Evolutionary conservation across 2,113 vertebrate species (phyloP), one percentile per base, ranked within the genome.

Genomic region (Ahaetulla prasina): DNA sequence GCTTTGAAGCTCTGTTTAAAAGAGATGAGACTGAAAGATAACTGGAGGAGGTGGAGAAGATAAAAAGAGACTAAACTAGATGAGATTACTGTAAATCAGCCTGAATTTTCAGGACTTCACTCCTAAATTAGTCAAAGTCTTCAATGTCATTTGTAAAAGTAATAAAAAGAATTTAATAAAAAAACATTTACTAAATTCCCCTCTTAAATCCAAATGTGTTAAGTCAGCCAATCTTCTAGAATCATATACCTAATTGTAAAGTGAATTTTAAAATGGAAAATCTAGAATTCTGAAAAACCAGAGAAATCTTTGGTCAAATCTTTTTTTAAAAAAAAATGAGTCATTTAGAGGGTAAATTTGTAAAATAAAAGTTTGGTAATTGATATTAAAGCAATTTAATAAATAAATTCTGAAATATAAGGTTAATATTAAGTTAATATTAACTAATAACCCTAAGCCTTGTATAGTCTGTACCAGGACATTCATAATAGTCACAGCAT

Each of bases 11-110:
- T 43, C 55, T 53, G 14, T 16, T 88, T 60, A 9, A 8, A 74
- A 53, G 49, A 68, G 35, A 80, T 43, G 35, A 80, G 18, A 80
- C 35, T 80, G 8, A 80, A 80, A 43, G 35, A 10, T 80, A 80
- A 3, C 10, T 0, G 35, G 35, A 80, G 18, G 35, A 43, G 74
- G 35, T 20, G 22, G 74, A 43, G 35, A 80, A 80, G 18, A 43
- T 20, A 22, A 22, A 80, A 43, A 80, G 35, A 80, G 68, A 80
- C 7, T 3, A 39, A 35, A 39, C 16, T 18, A 80, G 16, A 63
- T 3, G 3, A 63, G 30, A 22, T 35, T 80, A 80, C 6, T 49
- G 80, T 90, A 35, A 74, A 9, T 92, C 89, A 0, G 0, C 47
- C 84, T 8, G 57, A 87, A 80, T 89, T 92, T 49, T 53, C 88